Evolutionary conservation across 2,888 invertebrate genomes (phyloP).

Genomic region (Drosophila nr. medialis): DNA sequence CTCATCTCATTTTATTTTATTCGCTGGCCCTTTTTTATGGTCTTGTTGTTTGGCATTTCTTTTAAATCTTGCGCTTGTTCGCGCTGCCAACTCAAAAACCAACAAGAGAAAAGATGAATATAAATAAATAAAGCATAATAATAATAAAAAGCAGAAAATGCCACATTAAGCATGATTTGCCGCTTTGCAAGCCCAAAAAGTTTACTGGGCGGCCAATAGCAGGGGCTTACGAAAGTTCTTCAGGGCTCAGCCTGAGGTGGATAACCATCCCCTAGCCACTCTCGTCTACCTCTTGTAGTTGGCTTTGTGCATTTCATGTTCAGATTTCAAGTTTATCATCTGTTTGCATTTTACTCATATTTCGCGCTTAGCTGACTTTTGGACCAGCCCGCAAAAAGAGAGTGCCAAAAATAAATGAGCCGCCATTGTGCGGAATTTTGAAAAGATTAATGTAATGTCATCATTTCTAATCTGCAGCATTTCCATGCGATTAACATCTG

Average conservation of each 20-base stretch:
- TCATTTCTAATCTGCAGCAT: constrained; percentile 78
- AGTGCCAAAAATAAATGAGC: constrained; percentile 49
- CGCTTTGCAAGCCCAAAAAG: constrained; percentile 65
- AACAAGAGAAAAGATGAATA: constrained; percentile 27
- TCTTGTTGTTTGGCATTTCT: constrained; percentile 57
- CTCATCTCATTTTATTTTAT: constrained; percentile 66
- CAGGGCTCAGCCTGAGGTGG: constrained; percentile 32
- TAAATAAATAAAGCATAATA: constrained; percentile 60
- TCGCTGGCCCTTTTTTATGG: constrained; percentile 67
- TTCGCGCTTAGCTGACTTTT: constrained; percentile 73
- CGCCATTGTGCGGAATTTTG: constrained; percentile 44
- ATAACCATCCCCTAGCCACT: not conserved
- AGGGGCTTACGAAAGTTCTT: constrained; percentile 32
- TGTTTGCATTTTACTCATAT: constrained; percentile 68
- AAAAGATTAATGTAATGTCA: constrained; percentile 75
- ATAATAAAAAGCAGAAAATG: constrained; percentile 73
- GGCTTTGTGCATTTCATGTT: constrained; percentile 56
- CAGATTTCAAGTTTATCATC: constrained; percentile 69
- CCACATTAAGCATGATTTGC: constrained; percentile 81
- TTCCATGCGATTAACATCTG: constrained; percentile 79
- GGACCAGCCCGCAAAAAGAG: constrained; percentile 2
- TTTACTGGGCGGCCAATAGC: constrained; percentile 51
- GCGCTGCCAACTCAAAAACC: constrained; percentile 42
- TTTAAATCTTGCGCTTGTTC: constrained; percentile 70
- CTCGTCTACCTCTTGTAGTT: constrained; percentile 22